Base-by-base conservation (phyloP, 2,113 vertebrate genomes). In the Lanius ludovicianus region DNA sequence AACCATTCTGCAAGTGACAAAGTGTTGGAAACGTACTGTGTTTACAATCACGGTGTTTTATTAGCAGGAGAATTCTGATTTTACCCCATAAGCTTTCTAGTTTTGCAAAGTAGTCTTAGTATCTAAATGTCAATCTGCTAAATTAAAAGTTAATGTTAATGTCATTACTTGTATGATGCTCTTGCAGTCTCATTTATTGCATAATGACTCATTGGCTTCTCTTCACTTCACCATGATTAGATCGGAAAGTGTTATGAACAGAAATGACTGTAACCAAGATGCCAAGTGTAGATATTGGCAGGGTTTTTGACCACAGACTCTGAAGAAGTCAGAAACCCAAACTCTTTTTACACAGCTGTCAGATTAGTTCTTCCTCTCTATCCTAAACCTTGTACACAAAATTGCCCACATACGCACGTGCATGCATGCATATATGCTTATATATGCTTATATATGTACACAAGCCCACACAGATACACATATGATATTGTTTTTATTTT, bases 281-380 rank as follows among this genome's bases (percentile, higher is more conserved):
- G 17, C 1, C 9, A n/a, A 5, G 4, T 23, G 33, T 27, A 81
- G 31, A 44, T 42, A 42, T 14, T 3, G 3, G 14, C 21, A 19
- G 0, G 6, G 11, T 1, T 49, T 50, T 53, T 46, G 4, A 12
- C 9, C 11, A 23, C 8, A 50, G 11, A 15, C 19, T 30, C 35
- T 46, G 7, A 87, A 25, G 9, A 57, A 41, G 6, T 63, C 25
- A 57, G 25, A 39, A 87, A 25, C 4, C 5, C 25, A 23, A 21
- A 59, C 4, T 35, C 9, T 67, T 76, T 81, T 62, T 62, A 62
- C 16, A 73, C 14, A 87, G 6, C 8, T 73, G 14, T n/a, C 27
- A 4, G 0, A n/a, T 47, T 62, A 67, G 14, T n/a, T 76, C 25
- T 81, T 49, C 35, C 14, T 46, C 11, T 79, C 50, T 44, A 6